Percentiles rank a stretch among this genome's conserved stretches.
Conservation (phyloP, 2,113 vertebrate genomes). For the Cnemophilus loriae region DNA sequence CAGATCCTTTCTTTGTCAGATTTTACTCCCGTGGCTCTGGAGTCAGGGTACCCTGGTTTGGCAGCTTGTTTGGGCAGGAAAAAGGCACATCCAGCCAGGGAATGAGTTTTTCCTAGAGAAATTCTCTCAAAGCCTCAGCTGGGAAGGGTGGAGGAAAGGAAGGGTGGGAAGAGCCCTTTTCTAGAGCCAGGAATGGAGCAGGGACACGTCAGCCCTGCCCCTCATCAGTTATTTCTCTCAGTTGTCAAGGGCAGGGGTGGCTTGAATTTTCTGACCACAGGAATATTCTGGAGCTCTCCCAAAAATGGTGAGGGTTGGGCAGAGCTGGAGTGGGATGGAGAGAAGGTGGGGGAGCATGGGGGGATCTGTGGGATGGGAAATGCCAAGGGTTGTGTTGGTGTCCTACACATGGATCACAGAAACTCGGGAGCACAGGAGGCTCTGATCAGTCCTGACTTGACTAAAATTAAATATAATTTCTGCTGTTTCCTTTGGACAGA, state of each 20-base stretch:
- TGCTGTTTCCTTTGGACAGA: neutral
- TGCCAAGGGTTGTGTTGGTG: neutral
- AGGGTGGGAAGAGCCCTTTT: neutral
- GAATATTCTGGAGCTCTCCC: neutral
- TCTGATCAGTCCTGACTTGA: neutral
- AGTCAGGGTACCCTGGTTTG: neutral
- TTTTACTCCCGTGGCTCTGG: neutral
- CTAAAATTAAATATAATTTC: neutral
- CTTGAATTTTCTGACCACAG: neutral
- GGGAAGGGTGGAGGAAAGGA: neutral
- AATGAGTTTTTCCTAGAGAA: neutral
- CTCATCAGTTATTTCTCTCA: neutral
- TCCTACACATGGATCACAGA: neutral
- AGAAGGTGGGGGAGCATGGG: too few relatives aligned
- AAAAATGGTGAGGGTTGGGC: neutral
- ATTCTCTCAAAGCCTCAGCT: neutral
- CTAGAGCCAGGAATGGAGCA: neutral
- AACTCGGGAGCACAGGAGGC: neutral
- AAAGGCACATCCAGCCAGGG: neutral
- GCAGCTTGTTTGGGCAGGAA: neutral
- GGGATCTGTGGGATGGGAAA: neutral
- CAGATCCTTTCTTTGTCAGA: neutral
- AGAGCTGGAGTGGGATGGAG: neutral
- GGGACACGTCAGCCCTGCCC: neutral
- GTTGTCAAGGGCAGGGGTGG: neutral